Conservation (phyloP, 2,888 invertebrate genomes). For the Thymelicus acteon region DNA sequence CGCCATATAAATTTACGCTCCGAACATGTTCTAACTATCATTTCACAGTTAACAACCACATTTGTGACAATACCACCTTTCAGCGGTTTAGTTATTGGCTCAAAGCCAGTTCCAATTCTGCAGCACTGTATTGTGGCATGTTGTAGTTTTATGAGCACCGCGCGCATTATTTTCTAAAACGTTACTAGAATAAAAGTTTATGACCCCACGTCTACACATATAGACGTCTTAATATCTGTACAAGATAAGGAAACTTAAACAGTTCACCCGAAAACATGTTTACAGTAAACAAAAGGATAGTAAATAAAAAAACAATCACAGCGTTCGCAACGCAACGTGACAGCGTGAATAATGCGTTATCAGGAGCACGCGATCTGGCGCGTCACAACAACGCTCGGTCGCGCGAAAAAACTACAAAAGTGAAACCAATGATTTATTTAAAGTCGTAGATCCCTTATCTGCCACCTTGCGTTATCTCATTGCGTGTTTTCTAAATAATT, state of each 20-base stretch:
- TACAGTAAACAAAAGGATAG: constrained; percentile 38
- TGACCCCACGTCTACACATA: constrained; percentile 26
- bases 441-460: constrained; percentile 80
- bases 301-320: constrained; percentile 47
- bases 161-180: constrained; percentile 36
- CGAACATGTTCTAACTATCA: constrained; percentile 39
- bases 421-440: constrained; percentile 74
- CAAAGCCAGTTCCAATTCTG: constrained; percentile 35
- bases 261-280: constrained; percentile 40
- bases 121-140: constrained; percentile 37
- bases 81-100: constrained; percentile 39
- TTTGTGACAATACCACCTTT: constrained; percentile 39
- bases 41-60: constrained; percentile 38
- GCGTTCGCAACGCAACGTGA: constrained; percentile 50
- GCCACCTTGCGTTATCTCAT: constrained; percentile 84
- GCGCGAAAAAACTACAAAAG: constrained; percentile 43
- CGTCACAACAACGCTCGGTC: constrained; percentile 44
- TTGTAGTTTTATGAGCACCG: constrained; percentile 36
- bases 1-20: constrained; percentile 38
- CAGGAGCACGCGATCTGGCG: constrained; percentile 49
- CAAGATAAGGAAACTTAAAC: constrained; percentile 34
- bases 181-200: constrained; percentile 31
- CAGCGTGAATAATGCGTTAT: constrained; percentile 69
- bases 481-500: constrained; percentile 86
- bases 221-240: constrained; percentile 23